phyloP scores from a whole-genome alignment of 2,113 vertebrate species.

The Odobenus rosmarus region DNA sequence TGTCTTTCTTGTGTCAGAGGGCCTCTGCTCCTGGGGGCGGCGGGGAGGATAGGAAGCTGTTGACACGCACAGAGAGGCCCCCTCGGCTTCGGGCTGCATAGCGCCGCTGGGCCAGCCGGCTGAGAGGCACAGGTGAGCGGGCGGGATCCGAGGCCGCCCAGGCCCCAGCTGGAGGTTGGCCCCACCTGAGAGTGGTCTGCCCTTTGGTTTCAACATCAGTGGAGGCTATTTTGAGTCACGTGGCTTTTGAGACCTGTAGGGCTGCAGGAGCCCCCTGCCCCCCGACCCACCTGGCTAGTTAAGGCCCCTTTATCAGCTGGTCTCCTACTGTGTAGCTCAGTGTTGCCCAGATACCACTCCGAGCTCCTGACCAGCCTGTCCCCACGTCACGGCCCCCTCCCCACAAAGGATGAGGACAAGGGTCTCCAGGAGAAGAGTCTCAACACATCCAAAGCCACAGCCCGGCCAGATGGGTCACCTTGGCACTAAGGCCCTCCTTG shows the following conservation, averaged over 20 bases:
- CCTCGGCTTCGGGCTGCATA: fast-evolving
- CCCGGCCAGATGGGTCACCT: too few species aligned
- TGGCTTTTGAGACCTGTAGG: neutral
- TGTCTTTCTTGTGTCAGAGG: neutral
- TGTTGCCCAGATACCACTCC: neutral
- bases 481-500: neutral
- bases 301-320: too few species aligned
- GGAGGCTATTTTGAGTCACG: neutral
- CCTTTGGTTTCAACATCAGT: neutral
- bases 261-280: neutral
- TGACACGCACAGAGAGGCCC: neutral
- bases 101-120: too few species aligned
- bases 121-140: neutral
- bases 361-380: neutral
- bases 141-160: neutral
- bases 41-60: too few species aligned
- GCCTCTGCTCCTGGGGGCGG: too few species aligned
- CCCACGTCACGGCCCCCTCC: neutral
- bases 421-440: neutral
- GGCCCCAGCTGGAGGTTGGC: neutral
- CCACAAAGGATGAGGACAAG: neutral
- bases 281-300: neutral
- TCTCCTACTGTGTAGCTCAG: neutral
- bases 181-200: too few species aligned
- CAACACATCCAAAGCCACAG: neutral